phyloP scores from a whole-genome alignment of 2,888 invertebrate species.

The Chalcis sispes region DNA sequence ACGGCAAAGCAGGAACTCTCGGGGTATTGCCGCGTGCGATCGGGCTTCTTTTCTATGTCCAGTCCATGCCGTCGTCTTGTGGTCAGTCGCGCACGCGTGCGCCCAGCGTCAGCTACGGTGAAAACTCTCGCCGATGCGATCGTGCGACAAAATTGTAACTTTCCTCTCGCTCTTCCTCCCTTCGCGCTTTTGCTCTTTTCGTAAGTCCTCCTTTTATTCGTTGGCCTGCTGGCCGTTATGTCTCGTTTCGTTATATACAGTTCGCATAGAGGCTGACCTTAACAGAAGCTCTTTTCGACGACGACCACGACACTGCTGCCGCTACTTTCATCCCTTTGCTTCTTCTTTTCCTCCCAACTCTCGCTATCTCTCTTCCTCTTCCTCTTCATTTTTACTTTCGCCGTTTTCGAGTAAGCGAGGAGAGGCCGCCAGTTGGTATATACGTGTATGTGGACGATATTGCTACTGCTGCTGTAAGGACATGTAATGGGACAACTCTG shows the following conservation, averaged over 20 bases:
- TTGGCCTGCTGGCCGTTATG: constrained; percentile 30
- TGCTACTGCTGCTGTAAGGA: constrained; percentile 55
- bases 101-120: constrained; percentile 35
- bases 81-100: constrained; percentile 29
- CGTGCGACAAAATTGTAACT: constrained; percentile 55
- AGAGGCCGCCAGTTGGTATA: constrained; percentile 64
- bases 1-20: constrained; percentile 69
- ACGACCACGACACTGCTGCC: constrained; percentile 32
- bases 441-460: constrained; percentile 62
- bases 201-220: constrained; percentile 25
- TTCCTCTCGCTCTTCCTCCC: constrained; percentile 22
- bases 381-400: constrained; percentile 40
- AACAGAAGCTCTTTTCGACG: constrained; percentile 43
- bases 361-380: background rate
- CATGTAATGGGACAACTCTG: constrained; percentile 69
- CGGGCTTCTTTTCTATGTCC: too few species aligned
- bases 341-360: constrained; percentile 21
- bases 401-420: constrained; percentile 22
- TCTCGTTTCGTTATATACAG: constrained; percentile 38
- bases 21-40: constrained; percentile 69
- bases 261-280: constrained; percentile 40
- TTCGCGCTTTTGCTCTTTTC: too few species aligned
- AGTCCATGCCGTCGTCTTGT: too few species aligned
- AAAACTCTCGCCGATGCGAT: constrained; percentile 42
- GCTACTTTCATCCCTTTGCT: constrained; percentile 25